Conservation (phyloP, 2,113 vertebrate genomes). For the Tyrannus savana region DNA sequence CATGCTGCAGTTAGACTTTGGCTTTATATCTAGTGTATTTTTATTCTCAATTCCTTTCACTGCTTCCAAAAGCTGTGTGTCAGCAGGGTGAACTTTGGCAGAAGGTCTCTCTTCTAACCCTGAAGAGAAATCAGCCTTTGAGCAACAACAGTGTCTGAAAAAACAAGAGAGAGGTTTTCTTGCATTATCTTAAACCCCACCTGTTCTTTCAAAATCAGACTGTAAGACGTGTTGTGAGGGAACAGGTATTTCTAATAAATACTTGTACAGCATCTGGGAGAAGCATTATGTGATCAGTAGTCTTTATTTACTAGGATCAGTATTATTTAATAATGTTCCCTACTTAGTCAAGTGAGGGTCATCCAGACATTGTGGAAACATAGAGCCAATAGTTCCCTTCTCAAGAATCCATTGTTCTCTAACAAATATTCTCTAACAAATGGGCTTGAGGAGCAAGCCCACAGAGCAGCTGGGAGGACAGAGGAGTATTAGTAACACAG, state of each 20-base stretch:
- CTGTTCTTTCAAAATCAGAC: neutral
- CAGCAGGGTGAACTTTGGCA: neutral
- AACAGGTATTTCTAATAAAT: neutral
- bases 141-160: neutral
- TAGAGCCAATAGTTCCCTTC: neutral
- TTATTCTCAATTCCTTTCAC: neutral
- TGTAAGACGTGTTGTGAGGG: neutral
- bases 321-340: neutral
- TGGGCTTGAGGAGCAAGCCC: neutral
- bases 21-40: neutral
- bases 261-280: neutral
- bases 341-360: neutral
- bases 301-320: neutral
- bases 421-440: neutral
- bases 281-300: neutral
- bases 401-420: neutral
- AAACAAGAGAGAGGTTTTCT: neutral
- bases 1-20: neutral
- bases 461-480: neutral
- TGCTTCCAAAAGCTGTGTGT: neutral
- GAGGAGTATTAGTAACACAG: neutral
- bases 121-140: neutral
- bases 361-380: neutral
- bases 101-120: neutral
- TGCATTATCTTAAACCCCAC: neutral